Base-by-base conservation (phyloP, 1,140 invertebrate genomes). In the Mylabris phalerata region DNA sequence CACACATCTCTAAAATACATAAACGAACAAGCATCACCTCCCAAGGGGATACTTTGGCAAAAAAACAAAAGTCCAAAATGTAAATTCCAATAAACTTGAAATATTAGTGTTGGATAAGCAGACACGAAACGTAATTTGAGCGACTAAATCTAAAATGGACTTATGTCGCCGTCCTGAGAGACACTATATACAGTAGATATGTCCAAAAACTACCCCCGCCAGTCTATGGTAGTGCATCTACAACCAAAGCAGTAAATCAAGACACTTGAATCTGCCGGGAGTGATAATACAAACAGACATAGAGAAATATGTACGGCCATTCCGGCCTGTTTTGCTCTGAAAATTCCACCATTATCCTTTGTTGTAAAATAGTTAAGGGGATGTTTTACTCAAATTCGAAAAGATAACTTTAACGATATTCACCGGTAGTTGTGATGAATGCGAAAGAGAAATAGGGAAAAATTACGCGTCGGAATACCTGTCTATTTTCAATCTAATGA, bases 291-390 rank as follows among this genome's bases (percentile, higher is more conserved):
- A 48, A 65, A 49, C 51, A 45, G 57, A 65, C 63, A 65, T 56
- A 40, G 60, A 65, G 60, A 65, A 62, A 65, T 65, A 65, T 62
- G 63, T 64, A 64, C 59, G 55, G 50, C 48, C 54, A 58, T 62
- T 55, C 51, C 61, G 48, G 46, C 55, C 54, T 61, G 50, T 61
- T 61, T 61, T 57, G 55, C 54, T 43, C 54, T 57, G 48, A 47
- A 61, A 61, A 61, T 61, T 61, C 59, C 27, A 50, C 55, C 59
- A 55, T 61, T 61, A 54, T 61, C 54, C 51, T 44, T 48, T 50
- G 44, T 52, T 57, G 50, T 54, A 60, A 61, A 61, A 45, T 56
- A 51, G 48, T 61, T 61, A 61, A 61, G 59, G 32, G 32, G 32
- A 32, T 32, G 32, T 32, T 32, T 32, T 32, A 32, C 4, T 32